A percentile compares a stretch with the other conserved stretches of the same genome.
Conservation (phyloP, 1,140 invertebrate genomes). For the Acromyrmex charruanus region DNA sequence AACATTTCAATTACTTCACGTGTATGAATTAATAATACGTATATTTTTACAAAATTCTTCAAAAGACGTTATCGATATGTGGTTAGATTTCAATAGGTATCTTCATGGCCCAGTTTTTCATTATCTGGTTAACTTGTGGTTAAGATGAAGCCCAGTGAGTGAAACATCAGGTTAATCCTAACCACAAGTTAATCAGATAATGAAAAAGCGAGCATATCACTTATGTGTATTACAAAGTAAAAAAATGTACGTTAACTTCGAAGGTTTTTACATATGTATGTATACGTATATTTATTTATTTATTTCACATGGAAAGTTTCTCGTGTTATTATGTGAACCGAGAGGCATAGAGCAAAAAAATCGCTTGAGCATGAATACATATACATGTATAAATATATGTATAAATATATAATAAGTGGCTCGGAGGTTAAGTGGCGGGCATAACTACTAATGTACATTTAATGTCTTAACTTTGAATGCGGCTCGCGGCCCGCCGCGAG, state of each 20-base stretch:
- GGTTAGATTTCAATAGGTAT: too few relatives aligned
- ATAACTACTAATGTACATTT: constrained; percentile 84
- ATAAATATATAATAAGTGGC: not conserved
- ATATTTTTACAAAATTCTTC: too few relatives aligned
- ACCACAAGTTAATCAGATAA: too few relatives aligned
- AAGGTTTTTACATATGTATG: not conserved
- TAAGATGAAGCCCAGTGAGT: too few relatives aligned
- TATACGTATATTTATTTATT: not conserved
- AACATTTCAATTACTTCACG: too few relatives aligned
- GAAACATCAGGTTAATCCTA: too few relatives aligned
- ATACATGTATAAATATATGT: not conserved
- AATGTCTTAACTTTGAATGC: constrained; percentile 86
- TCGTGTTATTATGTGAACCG: constrained; percentile 17
- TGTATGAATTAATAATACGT: too few relatives aligned
- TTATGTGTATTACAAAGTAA: too few relatives aligned
- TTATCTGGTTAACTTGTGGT: too few relatives aligned
- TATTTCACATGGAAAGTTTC: not conserved
- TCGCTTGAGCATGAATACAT: not conserved
- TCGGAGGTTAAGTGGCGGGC: constrained; percentile 43
- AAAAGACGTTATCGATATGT: too few relatives aligned
- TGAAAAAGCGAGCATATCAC: too few relatives aligned
- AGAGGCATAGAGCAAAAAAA: not conserved
- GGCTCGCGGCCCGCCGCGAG: constrained; percentile 68
- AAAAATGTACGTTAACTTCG: not conserved
- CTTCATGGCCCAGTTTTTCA: too few relatives aligned